Percentiles rank a stretch among this genome's conserved stretches.
These are phyloP conservation scores for Dipodomys stephensi DNA, from an alignment of 2,113 vertebrate species.

Conservation along the genomic window DNA sequence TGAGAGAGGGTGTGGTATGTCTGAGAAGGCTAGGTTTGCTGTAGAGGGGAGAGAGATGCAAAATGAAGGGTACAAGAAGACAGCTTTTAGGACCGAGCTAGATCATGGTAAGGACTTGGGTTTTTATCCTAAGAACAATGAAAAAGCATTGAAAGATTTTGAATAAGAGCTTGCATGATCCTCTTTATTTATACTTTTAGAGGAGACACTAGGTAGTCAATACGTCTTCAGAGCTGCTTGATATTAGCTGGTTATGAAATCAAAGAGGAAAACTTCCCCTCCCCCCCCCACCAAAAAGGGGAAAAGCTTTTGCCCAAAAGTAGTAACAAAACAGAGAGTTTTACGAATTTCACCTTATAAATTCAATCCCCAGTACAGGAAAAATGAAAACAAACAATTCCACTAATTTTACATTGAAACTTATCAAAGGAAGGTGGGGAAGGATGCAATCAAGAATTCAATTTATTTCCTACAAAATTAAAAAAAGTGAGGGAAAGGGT, in stretches of 20 bases:
- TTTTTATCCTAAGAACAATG: neutral
- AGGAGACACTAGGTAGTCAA: neutral
- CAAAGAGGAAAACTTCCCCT: constrained; percentile 15
- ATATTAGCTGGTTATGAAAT: constrained; percentile 4
- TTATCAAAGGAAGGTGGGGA: too few relatives aligned
- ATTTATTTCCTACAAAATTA: too few relatives aligned
- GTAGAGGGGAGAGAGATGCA: neutral
- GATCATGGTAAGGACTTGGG: neutral
- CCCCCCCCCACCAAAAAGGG: neutral
- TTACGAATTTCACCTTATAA: neutral
- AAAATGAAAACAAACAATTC: neutral
- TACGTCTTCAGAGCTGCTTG: neutral
- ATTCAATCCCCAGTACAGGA: too few relatives aligned
- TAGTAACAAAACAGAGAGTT: constrained; percentile 15
- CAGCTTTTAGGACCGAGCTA: neutral
- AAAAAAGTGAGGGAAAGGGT: too few relatives aligned
- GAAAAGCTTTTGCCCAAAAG: constrained; percentile 40
- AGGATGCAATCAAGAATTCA: too few relatives aligned
- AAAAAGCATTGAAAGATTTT: constrained; percentile 17
- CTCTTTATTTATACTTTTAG: neutral
- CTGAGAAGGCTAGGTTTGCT: neutral
- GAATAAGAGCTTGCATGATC: neutral
- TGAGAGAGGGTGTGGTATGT: neutral
- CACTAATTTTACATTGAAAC: neutral
- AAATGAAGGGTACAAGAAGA: neutral